phyloP scores from a whole-genome alignment of 2,888 invertebrate genomes.

The Heliconius hortense region DNA sequence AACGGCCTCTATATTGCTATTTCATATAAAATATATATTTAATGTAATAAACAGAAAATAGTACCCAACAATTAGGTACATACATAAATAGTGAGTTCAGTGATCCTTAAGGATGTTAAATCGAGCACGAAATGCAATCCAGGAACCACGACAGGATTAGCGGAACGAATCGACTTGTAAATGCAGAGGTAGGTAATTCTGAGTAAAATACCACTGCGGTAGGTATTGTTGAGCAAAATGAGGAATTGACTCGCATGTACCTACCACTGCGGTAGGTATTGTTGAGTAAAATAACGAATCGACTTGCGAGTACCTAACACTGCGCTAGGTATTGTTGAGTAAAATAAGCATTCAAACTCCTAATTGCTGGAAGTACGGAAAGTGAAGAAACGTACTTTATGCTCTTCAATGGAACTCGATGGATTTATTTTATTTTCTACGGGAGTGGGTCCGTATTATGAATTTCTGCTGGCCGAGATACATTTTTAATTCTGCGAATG shows the following conservation, averaged over 20 bases:
- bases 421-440: conserved; percentile 29
- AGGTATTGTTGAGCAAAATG: conserved; percentile 37
- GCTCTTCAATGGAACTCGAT: conserved; percentile 29
- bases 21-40: background rate
- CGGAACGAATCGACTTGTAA: conserved; percentile 39
- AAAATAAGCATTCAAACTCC: conserved; percentile 35
- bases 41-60: background rate
- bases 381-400: conserved; percentile 34
- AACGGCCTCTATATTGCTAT: no score
- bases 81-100: conserved; percentile 26
- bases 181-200: conserved; percentile 38
- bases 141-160: conserved; percentile 36
- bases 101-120: conserved; percentile 33
- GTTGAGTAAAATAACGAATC: conserved; percentile 30
- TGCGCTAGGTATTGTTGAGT: conserved; percentile 36
- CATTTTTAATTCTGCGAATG: conserved; percentile 35
- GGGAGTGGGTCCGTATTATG: conserved; percentile 29
- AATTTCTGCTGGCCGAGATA: conserved; percentile 27
- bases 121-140: conserved; percentile 38
- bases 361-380: conserved; percentile 32
- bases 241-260: conserved; percentile 35
- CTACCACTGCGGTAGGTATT: conserved; percentile 36
- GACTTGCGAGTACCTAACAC: conserved; percentile 31
- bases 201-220: conserved; percentile 23
- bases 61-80: conserved; percentile 11